phyloP scores from a whole-genome alignment of 2,113 vertebrate genomes.

The Antennarius striatus region DNA sequence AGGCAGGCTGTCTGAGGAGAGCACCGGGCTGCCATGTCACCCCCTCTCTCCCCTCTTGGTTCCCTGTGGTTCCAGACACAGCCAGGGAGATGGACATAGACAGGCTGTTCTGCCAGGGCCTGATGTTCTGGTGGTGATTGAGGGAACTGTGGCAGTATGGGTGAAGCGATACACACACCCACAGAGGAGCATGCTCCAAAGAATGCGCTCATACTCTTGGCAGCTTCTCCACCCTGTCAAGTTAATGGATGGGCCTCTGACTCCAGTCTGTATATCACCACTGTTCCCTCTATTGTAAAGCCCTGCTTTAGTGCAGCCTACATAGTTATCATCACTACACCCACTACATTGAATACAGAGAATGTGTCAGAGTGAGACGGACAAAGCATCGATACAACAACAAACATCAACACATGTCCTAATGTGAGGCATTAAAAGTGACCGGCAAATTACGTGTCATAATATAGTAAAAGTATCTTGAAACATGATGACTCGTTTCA shows the following conservation, averaged over 20 bases:
- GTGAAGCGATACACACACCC: constrained; percentile 61
- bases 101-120: constrained; percentile 56
- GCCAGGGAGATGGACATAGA: constrained; percentile 45
- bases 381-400: constrained; percentile 31
- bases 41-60: constrained; percentile 53
- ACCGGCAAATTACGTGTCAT: constrained; percentile 1
- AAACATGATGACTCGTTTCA: constrained; percentile 3
- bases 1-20: constrained; percentile 76
- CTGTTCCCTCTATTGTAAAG: constrained; percentile 73
- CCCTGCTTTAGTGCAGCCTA: constrained; percentile 57
- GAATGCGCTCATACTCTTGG: constrained; percentile 76
- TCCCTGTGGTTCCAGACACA: constrained; percentile 54
- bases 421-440: constrained; percentile 8
- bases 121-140: constrained; percentile 45
- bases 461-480: constrained; percentile 5
- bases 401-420: constrained; percentile 34
- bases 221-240: constrained; percentile 74
- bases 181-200: constrained; percentile 67
- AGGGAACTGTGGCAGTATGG: constrained; percentile 54
- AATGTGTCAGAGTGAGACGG: constrained; percentile 32
- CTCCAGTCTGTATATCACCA: constrained; percentile 71
- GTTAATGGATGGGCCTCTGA: constrained; percentile 77
- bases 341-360: constrained; percentile 53
- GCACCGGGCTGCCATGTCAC: constrained; percentile 53
- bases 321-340: constrained; percentile 68